A percentile compares a stretch with the other conserved stretches of the same genome.
These are phyloP conservation scores for Colletes latitarsis DNA, from an alignment of 1,140 invertebrate genomes.

Conservation along the genomic window DNA sequence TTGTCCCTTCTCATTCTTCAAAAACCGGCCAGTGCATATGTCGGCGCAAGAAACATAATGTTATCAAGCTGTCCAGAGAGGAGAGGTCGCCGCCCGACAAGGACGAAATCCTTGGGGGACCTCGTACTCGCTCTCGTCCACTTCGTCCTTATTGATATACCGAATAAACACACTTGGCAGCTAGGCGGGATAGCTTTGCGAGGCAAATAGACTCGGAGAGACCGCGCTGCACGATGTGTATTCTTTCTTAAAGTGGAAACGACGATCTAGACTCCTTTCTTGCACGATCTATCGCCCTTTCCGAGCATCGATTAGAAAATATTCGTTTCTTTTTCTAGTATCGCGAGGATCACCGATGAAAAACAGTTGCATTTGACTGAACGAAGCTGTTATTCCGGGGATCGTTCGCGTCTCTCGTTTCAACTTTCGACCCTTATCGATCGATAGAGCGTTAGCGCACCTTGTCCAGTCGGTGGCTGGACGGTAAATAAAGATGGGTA, in stretches of 20 bases:
- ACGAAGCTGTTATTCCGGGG: too few species aligned
- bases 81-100: constrained; percentile 35
- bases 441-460: constrained; percentile 46
- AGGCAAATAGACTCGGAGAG: constrained; percentile 60
- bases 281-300: too few species aligned
- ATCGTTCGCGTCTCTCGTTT: too few species aligned
- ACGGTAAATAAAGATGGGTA: constrained; percentile 69
- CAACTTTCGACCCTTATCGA: constrained; percentile 65
- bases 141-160: constrained; percentile 72
- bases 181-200: constrained; percentile 59
- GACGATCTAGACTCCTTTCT: neutral
- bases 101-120: constrained; percentile 54
- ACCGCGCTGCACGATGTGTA: constrained; percentile 7
- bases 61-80: constrained; percentile 62
- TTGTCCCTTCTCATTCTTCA: constrained; percentile 50
- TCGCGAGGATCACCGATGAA: too few species aligned
- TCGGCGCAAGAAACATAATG: constrained; percentile 65
- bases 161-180: constrained; percentile 71
- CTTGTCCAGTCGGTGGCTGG: constrained; percentile 44
- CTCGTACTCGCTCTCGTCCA: constrained; percentile 43
- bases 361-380: too few species aligned
- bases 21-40: constrained; percentile 64
- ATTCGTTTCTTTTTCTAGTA: too few species aligned
- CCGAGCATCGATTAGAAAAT: too few species aligned
- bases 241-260: constrained; percentile 46